These are phyloP conservation scores for Lordiphosa fenestrarum DNA, from an alignment of 2,888 invertebrate species.

Conservation along the genomic window DNA sequence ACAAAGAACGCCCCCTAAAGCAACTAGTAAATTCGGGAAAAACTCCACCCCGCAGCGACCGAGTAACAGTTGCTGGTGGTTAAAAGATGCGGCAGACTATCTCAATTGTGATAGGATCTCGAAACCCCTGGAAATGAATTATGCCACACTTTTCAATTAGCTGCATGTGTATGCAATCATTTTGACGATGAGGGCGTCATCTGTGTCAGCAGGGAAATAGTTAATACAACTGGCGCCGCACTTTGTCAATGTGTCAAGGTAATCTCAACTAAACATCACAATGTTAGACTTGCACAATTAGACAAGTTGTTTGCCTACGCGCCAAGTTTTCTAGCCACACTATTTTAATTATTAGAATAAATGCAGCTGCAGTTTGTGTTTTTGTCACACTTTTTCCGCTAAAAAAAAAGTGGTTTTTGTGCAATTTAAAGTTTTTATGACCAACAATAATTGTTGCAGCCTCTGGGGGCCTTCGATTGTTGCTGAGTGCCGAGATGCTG, in stretches of 20 bases:
- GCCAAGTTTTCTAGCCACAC: conserved; percentile 30
- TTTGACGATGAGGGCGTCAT: conserved; percentile 32
- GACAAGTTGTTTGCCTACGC: conserved; percentile 59
- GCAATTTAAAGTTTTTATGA: conserved; percentile 47
- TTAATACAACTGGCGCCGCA: conserved; percentile 47
- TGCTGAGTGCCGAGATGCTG: conserved; percentile 35
- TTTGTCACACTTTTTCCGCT: conserved; percentile 37
- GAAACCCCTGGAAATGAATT: conserved; percentile 42
- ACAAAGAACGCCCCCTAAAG: conserved; percentile 32
- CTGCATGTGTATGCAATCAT: conserved; percentile 42
- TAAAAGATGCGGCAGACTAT: conserved; percentile 13
- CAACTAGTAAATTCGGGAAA: conserved; percentile 15
- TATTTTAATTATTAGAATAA: conserved; percentile 38
- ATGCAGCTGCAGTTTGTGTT: conserved; percentile 39
- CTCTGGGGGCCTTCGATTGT: conserved; percentile 20
- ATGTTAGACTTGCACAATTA: conserved; percentile 15
- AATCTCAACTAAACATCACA: conserved; percentile 34
- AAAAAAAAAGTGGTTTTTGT: conserved; percentile 6
- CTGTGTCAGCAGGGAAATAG: conserved; percentile 45
- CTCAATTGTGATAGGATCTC: conserved; percentile 44
- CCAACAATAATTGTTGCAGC: conserved; percentile 39
- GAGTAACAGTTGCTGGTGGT: conserved; percentile 46
- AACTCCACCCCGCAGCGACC: not conserved
- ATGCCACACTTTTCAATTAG: conserved; percentile 60
- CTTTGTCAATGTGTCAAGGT: conserved; percentile 59